Evolutionary conservation across 2,888 invertebrate species (phyloP).

Genomic region (Temnothorax unifasciatus): DNA sequence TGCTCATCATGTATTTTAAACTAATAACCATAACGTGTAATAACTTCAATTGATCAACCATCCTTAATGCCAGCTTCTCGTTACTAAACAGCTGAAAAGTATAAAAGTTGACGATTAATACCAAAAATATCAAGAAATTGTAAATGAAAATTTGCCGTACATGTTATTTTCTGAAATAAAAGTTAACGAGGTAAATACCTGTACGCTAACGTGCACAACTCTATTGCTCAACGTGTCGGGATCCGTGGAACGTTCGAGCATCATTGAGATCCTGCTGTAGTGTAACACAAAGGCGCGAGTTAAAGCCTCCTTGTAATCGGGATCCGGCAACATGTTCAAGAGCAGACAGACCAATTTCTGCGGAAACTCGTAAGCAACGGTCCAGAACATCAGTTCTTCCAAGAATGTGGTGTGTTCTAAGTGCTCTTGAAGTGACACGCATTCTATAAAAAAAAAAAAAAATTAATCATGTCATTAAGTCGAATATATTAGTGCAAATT

Average conservation of each 20-base stretch:
- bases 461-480: background rate
- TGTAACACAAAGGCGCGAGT: constrained; percentile 98
- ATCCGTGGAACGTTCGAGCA: constrained; percentile 94
- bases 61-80: constrained; percentile 95
- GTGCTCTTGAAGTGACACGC: constrained; percentile 92
- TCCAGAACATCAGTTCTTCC: constrained; percentile 99
- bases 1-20: constrained; percentile 96
- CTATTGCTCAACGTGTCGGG: constrained; percentile 97
- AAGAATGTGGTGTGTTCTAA: constrained; percentile 94
- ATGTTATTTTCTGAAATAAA: background rate
- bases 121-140: background rate
- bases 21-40: constrained; percentile 97
- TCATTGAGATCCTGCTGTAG: constrained; percentile 97
- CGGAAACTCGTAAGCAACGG: constrained; percentile 98
- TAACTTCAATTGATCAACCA: constrained; percentile 96
- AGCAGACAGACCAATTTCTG: constrained; percentile 98
- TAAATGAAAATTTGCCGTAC: background rate
- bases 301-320: constrained; percentile 97
- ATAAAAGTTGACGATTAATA: background rate
- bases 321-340: constrained; percentile 97
- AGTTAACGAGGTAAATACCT: constrained; percentile 72
- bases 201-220: constrained; percentile 98
- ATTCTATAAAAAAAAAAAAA: constrained; percentile 86
- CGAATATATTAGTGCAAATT: background rate
- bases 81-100: constrained; percentile 94